phyloP scores from a whole-genome alignment of 2,888 invertebrate species.

The Tholera decimalis region DNA sequence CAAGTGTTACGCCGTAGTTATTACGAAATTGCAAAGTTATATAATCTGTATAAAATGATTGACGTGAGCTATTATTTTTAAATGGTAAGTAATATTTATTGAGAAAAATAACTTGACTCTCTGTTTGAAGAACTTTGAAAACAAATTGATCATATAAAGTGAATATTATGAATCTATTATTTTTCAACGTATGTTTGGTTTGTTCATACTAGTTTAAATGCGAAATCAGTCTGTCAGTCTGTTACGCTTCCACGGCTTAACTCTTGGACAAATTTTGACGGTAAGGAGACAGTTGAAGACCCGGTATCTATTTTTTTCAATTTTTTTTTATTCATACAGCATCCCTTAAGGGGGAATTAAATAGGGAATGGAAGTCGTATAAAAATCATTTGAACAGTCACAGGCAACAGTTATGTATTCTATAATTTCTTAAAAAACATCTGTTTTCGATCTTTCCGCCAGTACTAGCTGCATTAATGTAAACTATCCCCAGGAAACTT shows the following conservation, averaged over 20 bases:
- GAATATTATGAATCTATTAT: not conserved
- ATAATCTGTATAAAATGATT: conserved; percentile 51
- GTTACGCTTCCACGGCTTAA: too few species aligned
- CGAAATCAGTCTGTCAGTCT: too few species aligned
- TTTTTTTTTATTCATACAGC: too few species aligned
- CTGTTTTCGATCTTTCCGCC: conserved; percentile 51
- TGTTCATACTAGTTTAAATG: too few species aligned
- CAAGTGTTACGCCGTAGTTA: conserved; percentile 45
- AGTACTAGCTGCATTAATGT: conserved; percentile 38
- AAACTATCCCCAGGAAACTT: conserved; percentile 60
- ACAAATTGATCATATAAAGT: not conserved
- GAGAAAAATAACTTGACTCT: conserved; percentile 26
- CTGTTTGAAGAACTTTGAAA: not conserved
- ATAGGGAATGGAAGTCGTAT: too few species aligned
- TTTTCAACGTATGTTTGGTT: too few species aligned
- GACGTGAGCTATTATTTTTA: conserved; percentile 21
- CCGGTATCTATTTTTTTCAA: too few species aligned
- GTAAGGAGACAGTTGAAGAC: too few species aligned
- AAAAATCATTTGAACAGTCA: too few species aligned
- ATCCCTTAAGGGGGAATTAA: too few species aligned
- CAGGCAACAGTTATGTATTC: not conserved
- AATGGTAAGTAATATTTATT: conserved; percentile 8
- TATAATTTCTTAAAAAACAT: conserved; percentile 44
- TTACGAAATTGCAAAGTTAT: conserved; percentile 38
- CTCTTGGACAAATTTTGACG: too few species aligned